phyloP scores from a whole-genome alignment of 2,888 invertebrate genomes.

The Dinocampus coccinellae region DNA sequence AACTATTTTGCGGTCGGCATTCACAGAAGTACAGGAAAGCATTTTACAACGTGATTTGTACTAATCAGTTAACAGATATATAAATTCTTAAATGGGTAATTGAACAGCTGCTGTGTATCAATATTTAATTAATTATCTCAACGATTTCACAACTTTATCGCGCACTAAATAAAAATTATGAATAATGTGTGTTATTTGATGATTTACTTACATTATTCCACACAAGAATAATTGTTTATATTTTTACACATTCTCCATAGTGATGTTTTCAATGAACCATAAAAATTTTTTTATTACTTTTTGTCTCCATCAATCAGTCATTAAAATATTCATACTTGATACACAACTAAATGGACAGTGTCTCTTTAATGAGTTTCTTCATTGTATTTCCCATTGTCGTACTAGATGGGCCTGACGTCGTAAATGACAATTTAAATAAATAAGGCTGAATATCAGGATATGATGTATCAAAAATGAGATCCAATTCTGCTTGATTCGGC shows the following conservation, averaged over 20 bases:
- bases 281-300: neutral
- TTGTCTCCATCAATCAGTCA: neutral
- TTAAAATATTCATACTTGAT: neutral
- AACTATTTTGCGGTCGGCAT: neutral
- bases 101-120: conserved; percentile 31
- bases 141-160: conserved; percentile 5
- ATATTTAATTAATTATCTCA: conserved; percentile 28
- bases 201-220: neutral
- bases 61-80: conserved; percentile 51
- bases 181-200: neutral
- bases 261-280: neutral
- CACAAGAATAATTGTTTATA: neutral
- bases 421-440: conserved; percentile 91
- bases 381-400: conserved; percentile 89
- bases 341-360: conserved; percentile 77
- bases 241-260: neutral
- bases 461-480: conserved; percentile 93
- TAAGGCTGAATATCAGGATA: conserved; percentile 97
- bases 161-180: neutral
- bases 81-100: conserved; percentile 41
- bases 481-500: conserved; percentile 92
- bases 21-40: conserved; percentile 7
- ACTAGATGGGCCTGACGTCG: conserved; percentile 82
- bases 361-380: conserved; percentile 90
- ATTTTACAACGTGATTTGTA: conserved; percentile 47